These are phyloP conservation scores for Melitaea cinxia DNA, from an alignment of 1,140 invertebrate genomes.

Conservation along the genomic window DNA sequence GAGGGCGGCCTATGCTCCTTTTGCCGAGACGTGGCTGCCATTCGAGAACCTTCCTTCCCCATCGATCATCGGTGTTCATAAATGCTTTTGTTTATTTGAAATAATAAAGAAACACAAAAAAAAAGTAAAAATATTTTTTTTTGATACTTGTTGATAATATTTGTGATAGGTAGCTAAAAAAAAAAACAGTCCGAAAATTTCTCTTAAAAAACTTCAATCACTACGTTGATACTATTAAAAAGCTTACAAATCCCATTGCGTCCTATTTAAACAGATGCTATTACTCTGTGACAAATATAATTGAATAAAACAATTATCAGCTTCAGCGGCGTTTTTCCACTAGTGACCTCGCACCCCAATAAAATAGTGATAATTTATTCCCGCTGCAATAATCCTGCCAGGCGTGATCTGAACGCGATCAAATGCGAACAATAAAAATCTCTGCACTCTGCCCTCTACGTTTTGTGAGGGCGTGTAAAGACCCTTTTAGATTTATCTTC, in stretches of 20 bases:
- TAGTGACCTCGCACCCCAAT: conserved; percentile 44
- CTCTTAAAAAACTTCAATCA: background rate
- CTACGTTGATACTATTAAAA: background rate
- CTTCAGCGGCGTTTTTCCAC: conserved; percentile 27
- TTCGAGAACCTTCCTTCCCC: too few relatives aligned
- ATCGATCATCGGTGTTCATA: too few relatives aligned
- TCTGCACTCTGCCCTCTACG: conserved; percentile 50
- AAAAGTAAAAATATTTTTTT: too few relatives aligned
- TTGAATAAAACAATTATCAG: conserved; percentile 37
- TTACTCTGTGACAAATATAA: conserved; percentile 33
- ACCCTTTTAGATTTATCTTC: conserved; percentile 4
- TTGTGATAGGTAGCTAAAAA: background rate
- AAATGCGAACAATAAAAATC: conserved; percentile 71
- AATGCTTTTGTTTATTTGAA: too few relatives aligned
- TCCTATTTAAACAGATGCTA: conserved; percentile 34
- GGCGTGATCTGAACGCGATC: conserved; percentile 57
- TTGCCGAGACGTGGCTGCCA: too few relatives aligned
- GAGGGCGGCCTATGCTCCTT: too few relatives aligned
- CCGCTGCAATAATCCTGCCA: conserved; percentile 60
- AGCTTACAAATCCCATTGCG: conserved; percentile 13
- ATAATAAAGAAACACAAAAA: too few relatives aligned
- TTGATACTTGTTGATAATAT: too few relatives aligned
- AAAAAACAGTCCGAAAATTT: background rate
- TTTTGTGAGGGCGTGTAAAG: conserved; percentile 36
- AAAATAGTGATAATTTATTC: conserved; percentile 72